Evolutionary conservation across 2,797 vertebrate genomes (phyloP).

Genomic region (Pseudomugil gertrudae): DNA sequence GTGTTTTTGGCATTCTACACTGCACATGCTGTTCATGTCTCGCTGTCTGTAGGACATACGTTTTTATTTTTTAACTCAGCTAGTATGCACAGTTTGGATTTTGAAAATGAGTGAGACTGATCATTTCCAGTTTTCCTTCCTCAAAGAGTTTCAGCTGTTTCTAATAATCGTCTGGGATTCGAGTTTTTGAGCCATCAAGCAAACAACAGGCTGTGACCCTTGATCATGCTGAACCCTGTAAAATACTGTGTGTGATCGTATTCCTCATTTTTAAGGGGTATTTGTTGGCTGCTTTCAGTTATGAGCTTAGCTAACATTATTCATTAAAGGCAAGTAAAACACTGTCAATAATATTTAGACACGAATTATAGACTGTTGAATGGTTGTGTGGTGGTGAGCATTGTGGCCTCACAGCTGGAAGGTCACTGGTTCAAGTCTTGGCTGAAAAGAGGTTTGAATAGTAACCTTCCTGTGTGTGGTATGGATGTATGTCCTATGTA

Average conservation of each 20-base stretch:
- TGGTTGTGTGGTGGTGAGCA: no score
- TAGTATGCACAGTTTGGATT: slow-evolving; percentile 61
- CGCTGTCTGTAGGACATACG: slow-evolving; percentile 59
- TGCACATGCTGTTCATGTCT: slow-evolving; percentile 26
- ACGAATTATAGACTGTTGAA: no score
- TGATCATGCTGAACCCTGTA: slow-evolving; percentile 25
- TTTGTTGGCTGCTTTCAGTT: slow-evolving; percentile 37
- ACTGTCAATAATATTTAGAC: slow-evolving; percentile 13
- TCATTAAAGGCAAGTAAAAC: slow-evolving; percentile 24
- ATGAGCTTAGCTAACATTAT: slow-evolving; percentile 12
- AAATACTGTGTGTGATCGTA: slow-evolving; percentile 15
- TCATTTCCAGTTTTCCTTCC: slow-evolving; percentile 71
- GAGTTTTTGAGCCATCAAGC: slow-evolving; percentile 27
- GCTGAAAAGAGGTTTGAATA: no score
- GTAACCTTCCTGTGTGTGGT: no score
- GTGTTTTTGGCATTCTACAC: slow-evolving; percentile 16
- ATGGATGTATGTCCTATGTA: no score
- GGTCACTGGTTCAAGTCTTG: no score
- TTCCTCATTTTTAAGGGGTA: slow-evolving; percentile 17
- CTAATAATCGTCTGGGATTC: slow-evolving; percentile 26
- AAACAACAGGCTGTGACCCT: slow-evolving; percentile 29
- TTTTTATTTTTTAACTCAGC: slow-evolving; percentile 63
- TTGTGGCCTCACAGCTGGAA: no score
- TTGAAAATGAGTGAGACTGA: slow-evolving; percentile 53
- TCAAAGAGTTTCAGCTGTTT: slow-evolving; percentile 38